A percentile compares a stretch with the other conserved stretches of the same genome.
These are phyloP conservation scores for Cyaniris semiargus DNA, from an alignment of 2,888 invertebrate species.

Conservation along the genomic window DNA sequence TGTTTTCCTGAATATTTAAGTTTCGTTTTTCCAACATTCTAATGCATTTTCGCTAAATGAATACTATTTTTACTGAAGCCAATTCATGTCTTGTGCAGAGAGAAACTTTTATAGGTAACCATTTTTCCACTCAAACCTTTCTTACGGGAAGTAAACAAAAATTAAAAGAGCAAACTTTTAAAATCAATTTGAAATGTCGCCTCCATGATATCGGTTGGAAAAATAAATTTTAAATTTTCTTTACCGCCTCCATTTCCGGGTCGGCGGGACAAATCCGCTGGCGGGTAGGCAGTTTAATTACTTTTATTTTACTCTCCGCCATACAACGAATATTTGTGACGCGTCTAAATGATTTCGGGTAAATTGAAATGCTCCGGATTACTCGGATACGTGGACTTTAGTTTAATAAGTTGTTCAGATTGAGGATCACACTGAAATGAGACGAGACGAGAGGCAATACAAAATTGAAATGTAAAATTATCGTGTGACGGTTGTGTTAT, in stretches of 20 bases:
- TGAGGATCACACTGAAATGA: neutral
- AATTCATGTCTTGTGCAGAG: neutral
- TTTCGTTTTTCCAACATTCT: neutral
- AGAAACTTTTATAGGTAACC: neutral
- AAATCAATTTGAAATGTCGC: slow-evolving; percentile 29
- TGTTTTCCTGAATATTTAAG: too few species aligned
- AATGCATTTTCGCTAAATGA: neutral
- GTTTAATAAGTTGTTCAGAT: neutral
- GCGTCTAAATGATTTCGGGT: slow-evolving; percentile 41
- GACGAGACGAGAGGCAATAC: neutral
- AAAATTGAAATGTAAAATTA: too few species aligned
- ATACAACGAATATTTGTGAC: slow-evolving; percentile 49
- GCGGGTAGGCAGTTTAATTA: slow-evolving; percentile 57
- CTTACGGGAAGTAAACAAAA: slow-evolving; percentile 13
- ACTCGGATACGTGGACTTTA: neutral
- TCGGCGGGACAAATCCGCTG: slow-evolving; percentile 51
- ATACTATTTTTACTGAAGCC: neutral
- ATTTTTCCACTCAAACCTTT: slow-evolving; percentile 1
- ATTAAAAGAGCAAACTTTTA: slow-evolving; percentile 29
- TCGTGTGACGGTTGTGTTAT: too few species aligned
- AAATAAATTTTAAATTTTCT: slow-evolving; percentile 44
- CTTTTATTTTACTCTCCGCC: slow-evolving; percentile 57
- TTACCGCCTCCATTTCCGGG: slow-evolving; percentile 47
- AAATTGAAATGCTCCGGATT: slow-evolving; percentile 37
- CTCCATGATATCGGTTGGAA: slow-evolving; percentile 40